Base-by-base conservation (phyloP, 2,888 invertebrate species). In the Platycheirus rosarum region DNA sequence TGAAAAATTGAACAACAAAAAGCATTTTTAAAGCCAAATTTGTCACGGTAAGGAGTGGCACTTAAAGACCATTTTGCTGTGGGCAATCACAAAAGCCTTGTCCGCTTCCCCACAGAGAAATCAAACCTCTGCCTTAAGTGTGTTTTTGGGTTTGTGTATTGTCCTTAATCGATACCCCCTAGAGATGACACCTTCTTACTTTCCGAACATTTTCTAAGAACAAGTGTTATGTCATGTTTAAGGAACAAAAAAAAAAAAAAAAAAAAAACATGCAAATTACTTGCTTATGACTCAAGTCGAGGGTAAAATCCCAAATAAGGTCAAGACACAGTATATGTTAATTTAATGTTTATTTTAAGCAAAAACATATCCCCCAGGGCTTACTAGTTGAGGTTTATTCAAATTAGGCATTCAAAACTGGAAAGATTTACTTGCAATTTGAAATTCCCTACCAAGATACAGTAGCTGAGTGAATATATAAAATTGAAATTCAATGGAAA, bases 311-410 rank as follows among this genome's bases (percentile, higher is more conserved):
- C 51, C 29, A 1, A 32, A 51, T 29, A 16, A 51, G 16, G 16
- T 6, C 32, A 51, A 29, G 14, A 14, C 16, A 44, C 18, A 44
- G 8, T 23, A 32, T 51, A 51, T 51, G 32, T 32, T 51, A 51
- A 51, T 51, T 51, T 51, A 8, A 29, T 51, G 29, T 29, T 29
- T 29, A 51, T 51, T 14, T 14, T 1, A 8, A 14, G 14, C 14
- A 26, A 48, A 23, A 32, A 16, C n/a, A 49, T 29, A 16, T 32
- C 9, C 16, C 16, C 7, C 8, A 16, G 32, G 14, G 32, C 11
- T 32, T 32, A 32, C 48, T 16, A 6, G 1, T 44, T 9, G 26
- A 14, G 13, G n/a, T n/a, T n/a, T n/a, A n/a, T n/a, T n/a, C n/a
- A n/a, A n/a, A n/a, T n/a, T n/a, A n/a, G n/a, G n/a, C n/a, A n/a